Base-by-base conservation (phyloP, 92 coral and sea anemone genomes). In the Hydrozoanthus gracilis region DNA sequence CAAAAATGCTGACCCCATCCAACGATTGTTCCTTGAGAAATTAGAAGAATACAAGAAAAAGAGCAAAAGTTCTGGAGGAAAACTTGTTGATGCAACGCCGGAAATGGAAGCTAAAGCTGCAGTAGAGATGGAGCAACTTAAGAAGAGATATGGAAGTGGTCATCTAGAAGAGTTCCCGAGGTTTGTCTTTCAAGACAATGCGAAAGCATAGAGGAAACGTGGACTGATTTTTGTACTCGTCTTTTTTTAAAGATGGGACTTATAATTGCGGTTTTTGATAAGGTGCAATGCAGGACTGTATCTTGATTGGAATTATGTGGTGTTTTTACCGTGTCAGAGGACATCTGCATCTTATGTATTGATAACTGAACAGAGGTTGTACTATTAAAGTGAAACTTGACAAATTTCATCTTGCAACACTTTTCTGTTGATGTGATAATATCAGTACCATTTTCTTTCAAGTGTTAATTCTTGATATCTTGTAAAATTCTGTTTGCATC, bases 161-260 rank as follows among this genome's bases (percentile, higher is more conserved):
- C 82, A 92, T 39, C 88, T 97, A 49, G 99, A 97, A 83, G 98
- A 97, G 78, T 97, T 97, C 71, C 99, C 99, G 35, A 97, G 89
- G 92, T 97, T 97, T 86, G 86, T 90, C 88, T 97, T 97, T 71
- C 78, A 70, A 16, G 86, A 92, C 52, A 73, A 86, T 78, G 77
- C 72, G 71, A 89, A 67, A 69, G 52, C 77, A 69, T 67, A 47
- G 54, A 54, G 11, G 65, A 78, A 10, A 13, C 7, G 9, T 47
- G 60, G 61, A 80, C 74, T 65, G 74, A 64, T 45, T 10, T 61
- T 44, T 79, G n/a, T 47, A 35, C 27, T 62, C 39, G 54, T 64
- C 45, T 10, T 8, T 49, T 56, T 79, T 65, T 79, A 58, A 47
- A 79, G 61, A 61, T 80, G 71, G 60, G 11, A 48, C 27, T 16